Base-by-base conservation (phyloP, 2,888 invertebrate genomes). In the Lottia gigantea region DNA sequence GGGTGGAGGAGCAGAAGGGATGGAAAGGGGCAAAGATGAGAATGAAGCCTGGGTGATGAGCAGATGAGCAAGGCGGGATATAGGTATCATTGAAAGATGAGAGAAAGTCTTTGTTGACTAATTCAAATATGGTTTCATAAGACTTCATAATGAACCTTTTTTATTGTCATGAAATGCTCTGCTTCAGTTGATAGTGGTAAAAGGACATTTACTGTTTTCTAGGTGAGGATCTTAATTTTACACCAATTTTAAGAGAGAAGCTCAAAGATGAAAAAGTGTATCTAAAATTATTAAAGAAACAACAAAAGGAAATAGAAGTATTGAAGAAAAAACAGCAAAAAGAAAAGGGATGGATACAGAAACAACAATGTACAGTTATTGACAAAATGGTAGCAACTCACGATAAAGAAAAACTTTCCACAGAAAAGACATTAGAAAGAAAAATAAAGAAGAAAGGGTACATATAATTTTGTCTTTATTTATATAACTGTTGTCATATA, bases 291-390 rank as follows among this genome's bases (percentile, higher is more conserved):
- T 93, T 95, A 64, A 94, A 96, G 83, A 98, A 98, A 88, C 97
- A 98, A 86, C 95, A 95, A 89, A 99, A 99, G 86, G 98, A 99
- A 62, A 67, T 86, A 67, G 98, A 98, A 72, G 91, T 95, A 7
- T 90, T 98, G 90, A 94, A 94, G 87, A 98, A 97, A 88, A 93
- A 94, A 70, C 98, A 98, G 84, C 92, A 94, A 78, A 99, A 99
- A 87, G 98, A 98, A 89, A 93, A 96, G 87, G 91, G 94, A 85
- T 90, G 93, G 45, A 92, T 98, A 87, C 98, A 98, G 90, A 97
- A 89, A 76, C 88, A 89, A 71, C 90, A 98, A 88, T 96, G 96
- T 88, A 90, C 93, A 1, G 93, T 96, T 45, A 93, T 98, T 64
- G 98, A 98, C 88, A 97, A 97, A 88, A 91, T 96, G 80, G 94